These are phyloP conservation scores for Galeopsomyia nigrocyanea DNA, from an alignment of 2,888 invertebrate species.

Conservation along the genomic window DNA sequence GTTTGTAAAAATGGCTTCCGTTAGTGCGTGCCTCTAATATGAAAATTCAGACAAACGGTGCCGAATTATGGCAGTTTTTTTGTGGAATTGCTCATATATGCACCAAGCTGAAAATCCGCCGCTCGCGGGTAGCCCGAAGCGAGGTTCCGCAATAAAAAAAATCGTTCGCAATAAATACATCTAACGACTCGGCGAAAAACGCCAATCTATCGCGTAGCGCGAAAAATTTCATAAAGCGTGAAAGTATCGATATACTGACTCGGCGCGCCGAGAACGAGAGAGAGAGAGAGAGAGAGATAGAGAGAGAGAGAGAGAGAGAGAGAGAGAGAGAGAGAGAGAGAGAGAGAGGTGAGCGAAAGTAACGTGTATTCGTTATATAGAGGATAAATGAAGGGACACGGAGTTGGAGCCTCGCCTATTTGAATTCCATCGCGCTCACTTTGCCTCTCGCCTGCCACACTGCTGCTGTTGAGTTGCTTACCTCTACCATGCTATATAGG, in stretches of 20 bases:
- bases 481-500: too few relatives aligned
- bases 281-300: background rate
- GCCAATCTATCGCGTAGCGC: background rate
- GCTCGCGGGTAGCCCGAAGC: too few relatives aligned
- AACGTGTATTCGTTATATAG: background rate
- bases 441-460: background rate
- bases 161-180: too few relatives aligned
- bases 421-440: slow-evolving; percentile 21
- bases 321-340: background rate
- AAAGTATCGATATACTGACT: background rate
- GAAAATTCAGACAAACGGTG: too few relatives aligned
- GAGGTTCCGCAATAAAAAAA: too few relatives aligned
- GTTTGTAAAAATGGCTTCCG: too few relatives aligned
- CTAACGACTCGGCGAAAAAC: background rate
- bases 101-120: too few relatives aligned
- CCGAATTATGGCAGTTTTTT: too few relatives aligned
- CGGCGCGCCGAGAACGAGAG: too few relatives aligned
- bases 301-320: background rate
- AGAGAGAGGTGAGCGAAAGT: background rate
- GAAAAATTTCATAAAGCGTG: background rate
- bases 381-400: slow-evolving; percentile 22
- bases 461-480: background rate
- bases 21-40: too few relatives aligned
- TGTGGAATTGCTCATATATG: too few relatives aligned
- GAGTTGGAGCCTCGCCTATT: slow-evolving; percentile 31